Percentiles rank a stretch among this genome's conserved stretches.
These are phyloP conservation scores for Mesitornis unicolor DNA, from an alignment of 2,113 vertebrate species.

Conservation along the genomic window DNA sequence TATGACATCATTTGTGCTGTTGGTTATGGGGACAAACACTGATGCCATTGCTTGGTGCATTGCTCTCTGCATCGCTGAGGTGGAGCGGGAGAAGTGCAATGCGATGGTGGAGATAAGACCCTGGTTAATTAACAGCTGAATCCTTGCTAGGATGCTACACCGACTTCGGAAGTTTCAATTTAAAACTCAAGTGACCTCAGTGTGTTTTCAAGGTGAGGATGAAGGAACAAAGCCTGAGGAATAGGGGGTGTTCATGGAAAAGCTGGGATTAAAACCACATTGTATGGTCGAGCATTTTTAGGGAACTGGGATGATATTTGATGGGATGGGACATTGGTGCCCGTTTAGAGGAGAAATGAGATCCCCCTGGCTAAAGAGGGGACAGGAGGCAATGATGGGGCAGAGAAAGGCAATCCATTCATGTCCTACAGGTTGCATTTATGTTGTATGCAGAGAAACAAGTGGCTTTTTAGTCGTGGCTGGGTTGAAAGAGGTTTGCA, in stretches of 20 bases:
- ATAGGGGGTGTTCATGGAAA: not conserved
- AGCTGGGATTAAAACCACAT: rapidly evolving
- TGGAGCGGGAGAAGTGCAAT: not conserved
- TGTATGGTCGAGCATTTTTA: rapidly evolving
- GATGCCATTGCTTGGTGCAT: no score
- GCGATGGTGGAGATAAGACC: not conserved
- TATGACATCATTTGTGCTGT: rapidly evolving
- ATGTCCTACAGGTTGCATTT: rapidly evolving
- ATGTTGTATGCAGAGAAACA: rapidly evolving
- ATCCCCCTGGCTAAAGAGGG: rapidly evolving
- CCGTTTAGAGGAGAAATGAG: rapidly evolving
- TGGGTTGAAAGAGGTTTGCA: not conserved
- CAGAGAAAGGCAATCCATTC: rapidly evolving
- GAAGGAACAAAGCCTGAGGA: not conserved
- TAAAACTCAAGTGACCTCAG: not conserved
- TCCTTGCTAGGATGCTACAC: rapidly evolving
- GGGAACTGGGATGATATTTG: not conserved
- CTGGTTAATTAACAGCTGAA: not conserved
- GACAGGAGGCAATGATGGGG: rapidly evolving
- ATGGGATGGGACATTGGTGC: no score
- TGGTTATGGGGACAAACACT: not conserved
- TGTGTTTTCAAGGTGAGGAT: not conserved
- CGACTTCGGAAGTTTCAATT: rapidly evolving
- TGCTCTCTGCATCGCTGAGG: no score
- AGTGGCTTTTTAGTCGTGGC: not conserved